These are phyloP conservation scores for Wiebesia pumilae DNA, from an alignment of 1,140 invertebrate species.

Conservation along the genomic window DNA sequence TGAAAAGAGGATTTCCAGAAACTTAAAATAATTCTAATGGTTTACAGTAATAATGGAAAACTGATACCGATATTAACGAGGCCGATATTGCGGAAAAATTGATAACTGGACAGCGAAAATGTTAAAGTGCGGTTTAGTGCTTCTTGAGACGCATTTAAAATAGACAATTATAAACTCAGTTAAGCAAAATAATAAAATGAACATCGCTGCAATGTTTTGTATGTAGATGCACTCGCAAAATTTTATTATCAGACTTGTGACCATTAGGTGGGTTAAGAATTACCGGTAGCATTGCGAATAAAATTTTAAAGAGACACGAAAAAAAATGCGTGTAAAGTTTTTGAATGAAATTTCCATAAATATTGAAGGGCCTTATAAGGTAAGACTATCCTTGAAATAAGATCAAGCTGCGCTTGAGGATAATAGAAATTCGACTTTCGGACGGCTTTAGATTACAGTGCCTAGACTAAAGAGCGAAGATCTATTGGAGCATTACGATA, in stretches of 20 bases:
- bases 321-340: constrained; percentile 1
- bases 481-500: constrained; percentile 60
- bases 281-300: constrained; percentile 55
- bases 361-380: constrained; percentile 62
- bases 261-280: constrained; percentile 58
- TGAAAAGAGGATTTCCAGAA: constrained; percentile 34
- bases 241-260: constrained; percentile 61
- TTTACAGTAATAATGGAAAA: constrained; percentile 11
- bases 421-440: constrained; percentile 45
- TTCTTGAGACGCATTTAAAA: constrained; percentile 61
- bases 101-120: constrained; percentile 56
- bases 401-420: constrained; percentile 54
- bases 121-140: constrained; percentile 52
- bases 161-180: constrained; percentile 27
- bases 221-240: constrained; percentile 47
- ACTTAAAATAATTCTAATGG: constrained; percentile 49
- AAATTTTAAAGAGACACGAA: background rate
- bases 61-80: constrained; percentile 55
- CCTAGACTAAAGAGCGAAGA: constrained; percentile 55
- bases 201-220: background rate
- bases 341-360: constrained; percentile 11
- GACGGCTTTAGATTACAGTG: constrained; percentile 46
- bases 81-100: constrained; percentile 64
- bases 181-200: constrained; percentile 46
- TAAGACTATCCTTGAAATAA: constrained; percentile 62